Evolutionary conservation across 2,888 invertebrate genomes (phyloP).

Genomic region (Bursaphelenchus okinawaensis): DNA sequence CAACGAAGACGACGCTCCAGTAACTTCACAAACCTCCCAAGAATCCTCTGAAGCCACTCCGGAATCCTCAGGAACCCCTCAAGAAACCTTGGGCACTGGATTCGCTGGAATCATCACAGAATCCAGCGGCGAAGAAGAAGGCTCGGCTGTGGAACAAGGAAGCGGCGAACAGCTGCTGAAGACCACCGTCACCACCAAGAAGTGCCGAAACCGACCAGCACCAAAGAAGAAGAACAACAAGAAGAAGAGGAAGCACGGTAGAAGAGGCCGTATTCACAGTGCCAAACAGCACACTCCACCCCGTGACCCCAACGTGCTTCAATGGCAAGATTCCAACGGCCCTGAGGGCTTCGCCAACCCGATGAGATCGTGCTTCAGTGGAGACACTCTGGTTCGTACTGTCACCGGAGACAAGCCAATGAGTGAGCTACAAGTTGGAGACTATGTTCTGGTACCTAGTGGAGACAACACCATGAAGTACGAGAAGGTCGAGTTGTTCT

Average conservation of each 20-base stretch:
- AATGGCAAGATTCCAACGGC: background rate
- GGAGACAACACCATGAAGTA: conserved; percentile 42
- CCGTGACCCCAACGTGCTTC: background rate
- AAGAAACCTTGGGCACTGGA: conserved; percentile 14
- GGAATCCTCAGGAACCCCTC: too few species aligned
- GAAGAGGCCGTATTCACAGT: too few species aligned
- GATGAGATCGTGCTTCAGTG: conserved; percentile 42
- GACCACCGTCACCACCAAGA: background rate
- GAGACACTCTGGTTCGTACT: conserved; percentile 43
- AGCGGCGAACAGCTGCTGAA: conserved; percentile 5
- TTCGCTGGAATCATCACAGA: background rate
- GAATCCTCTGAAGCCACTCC: too few species aligned
- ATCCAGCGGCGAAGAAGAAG: conserved; percentile 12
- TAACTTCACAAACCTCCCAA: too few species aligned
- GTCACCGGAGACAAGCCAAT: conserved; percentile 39
- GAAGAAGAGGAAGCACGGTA: too few species aligned
- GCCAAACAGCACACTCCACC: too few species aligned
- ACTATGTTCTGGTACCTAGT: conserved; percentile 51
- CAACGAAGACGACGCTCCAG: background rate
- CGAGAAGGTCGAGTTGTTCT: conserved; percentile 56
- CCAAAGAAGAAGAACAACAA: too few species aligned
- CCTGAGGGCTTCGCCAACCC: background rate
- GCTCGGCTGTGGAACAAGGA: conserved; percentile 11
- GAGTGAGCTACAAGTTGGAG: conserved; percentile 51
- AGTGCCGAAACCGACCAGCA: background rate